A percentile compares a stretch with the other conserved stretches of the same genome.
phyloP scores from a whole-genome alignment of 2,888 invertebrate genomes.

The Synergus japonicus region DNA sequence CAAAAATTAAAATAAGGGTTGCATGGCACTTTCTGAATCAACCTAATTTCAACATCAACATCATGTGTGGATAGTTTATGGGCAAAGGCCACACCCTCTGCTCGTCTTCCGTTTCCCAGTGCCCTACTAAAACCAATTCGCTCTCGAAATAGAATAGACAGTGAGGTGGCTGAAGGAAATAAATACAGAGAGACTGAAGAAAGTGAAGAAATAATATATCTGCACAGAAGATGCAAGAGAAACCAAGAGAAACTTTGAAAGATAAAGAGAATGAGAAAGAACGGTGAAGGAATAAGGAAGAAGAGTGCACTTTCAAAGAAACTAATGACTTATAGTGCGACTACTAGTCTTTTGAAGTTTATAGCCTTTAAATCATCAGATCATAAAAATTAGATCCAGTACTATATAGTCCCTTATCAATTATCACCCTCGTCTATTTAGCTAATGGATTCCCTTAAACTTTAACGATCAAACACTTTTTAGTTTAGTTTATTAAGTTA shows the following conservation, averaged over 20 bases:
- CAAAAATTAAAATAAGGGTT: neutral
- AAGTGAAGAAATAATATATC: constrained; percentile 43
- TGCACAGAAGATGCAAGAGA: neutral
- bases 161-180: constrained; percentile 48
- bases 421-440: neutral
- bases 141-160: constrained; percentile 56
- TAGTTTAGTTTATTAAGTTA: neutral
- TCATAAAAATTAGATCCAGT: neutral
- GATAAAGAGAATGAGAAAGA: neutral
- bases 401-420: neutral
- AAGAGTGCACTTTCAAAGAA: neutral
- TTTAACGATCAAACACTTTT: neutral
- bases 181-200: constrained; percentile 44
- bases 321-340: neutral
- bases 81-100: constrained; percentile 55
- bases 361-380: constrained; percentile 3
- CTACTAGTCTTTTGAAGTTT: constrained; percentile 1
- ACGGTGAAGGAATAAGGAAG: neutral
- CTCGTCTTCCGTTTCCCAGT: constrained; percentile 58
- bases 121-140: constrained; percentile 57
- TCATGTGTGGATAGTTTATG: constrained; percentile 43
- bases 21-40: constrained; percentile 11
- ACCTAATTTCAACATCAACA: constrained; percentile 27
- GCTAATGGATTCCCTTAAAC: constrained; percentile 8
- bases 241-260: neutral